Percentiles rank a stretch among this genome's conserved stretches.
phyloP scores from a whole-genome alignment of 2,113 vertebrate species.

The Vidua macroura region DNA sequence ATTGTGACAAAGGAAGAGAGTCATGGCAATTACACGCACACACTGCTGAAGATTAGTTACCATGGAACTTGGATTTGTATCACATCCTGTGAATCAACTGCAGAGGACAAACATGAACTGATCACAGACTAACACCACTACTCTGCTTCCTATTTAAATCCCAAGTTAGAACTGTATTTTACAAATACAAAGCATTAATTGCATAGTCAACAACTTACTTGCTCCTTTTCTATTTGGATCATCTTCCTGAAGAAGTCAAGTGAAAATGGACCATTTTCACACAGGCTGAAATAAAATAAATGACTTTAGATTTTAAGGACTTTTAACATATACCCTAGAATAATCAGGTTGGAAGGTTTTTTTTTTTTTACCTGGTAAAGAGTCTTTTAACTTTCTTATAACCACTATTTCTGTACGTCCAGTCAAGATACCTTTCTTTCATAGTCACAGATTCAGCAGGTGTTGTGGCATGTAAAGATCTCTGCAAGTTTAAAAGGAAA shows the following conservation, averaged over 20 bases:
- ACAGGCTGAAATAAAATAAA: slow-evolving; percentile 75
- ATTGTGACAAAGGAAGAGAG: slow-evolving; percentile 14
- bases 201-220: slow-evolving; percentile 76
- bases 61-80: slow-evolving; percentile 11
- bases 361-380: slow-evolving; percentile 82
- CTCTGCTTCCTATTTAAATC: background rate
- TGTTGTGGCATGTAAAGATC: slow-evolving; percentile 74
- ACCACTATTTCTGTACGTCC: slow-evolving; percentile 84
- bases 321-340: background rate
- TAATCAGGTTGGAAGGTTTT: background rate
- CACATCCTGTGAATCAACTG: background rate
- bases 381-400: slow-evolving; percentile 86
- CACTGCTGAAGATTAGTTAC: slow-evolving; percentile 2
- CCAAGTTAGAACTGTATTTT: background rate
- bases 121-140: background rate
- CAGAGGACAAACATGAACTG: background rate
- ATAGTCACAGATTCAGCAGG: slow-evolving; percentile 77
- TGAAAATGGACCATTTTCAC: slow-evolving; percentile 86
- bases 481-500: slow-evolving; percentile 69
- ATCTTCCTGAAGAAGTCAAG: slow-evolving; percentile 89
- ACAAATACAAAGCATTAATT: background rate
- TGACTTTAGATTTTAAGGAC: background rate
- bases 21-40: background rate
- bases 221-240: slow-evolving; percentile 92
- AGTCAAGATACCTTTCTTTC: slow-evolving; percentile 89